Conservation (phyloP, 2,888 invertebrate species). For the Seira sanloemensis region DNA sequence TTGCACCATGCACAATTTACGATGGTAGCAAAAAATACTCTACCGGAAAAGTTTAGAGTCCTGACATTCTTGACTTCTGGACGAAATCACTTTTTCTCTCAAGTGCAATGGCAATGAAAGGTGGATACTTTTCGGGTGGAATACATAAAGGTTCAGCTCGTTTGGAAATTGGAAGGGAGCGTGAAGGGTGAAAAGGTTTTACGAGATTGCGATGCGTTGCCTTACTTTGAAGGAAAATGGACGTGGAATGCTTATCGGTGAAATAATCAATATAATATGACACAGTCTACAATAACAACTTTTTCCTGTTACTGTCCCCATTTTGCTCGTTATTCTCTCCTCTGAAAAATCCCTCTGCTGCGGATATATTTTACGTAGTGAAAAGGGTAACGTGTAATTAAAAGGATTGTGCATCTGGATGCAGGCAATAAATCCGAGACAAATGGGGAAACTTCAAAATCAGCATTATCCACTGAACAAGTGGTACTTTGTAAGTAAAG, state of each 20-base stretch:
- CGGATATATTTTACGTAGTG: not conserved
- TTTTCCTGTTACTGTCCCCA: too few species aligned
- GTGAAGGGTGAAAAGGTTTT: not conserved
- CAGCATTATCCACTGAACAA: not conserved
- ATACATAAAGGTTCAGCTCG: too few species aligned
- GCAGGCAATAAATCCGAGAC: conserved; percentile 39
- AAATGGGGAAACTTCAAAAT: conserved; percentile 19
- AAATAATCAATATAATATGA: not conserved
- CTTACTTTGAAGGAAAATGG: not conserved
- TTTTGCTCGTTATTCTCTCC: not conserved
- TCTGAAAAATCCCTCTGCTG: not conserved
- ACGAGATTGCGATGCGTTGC: not conserved
- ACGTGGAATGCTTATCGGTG: too few species aligned
- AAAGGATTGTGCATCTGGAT: conserved; percentile 42
- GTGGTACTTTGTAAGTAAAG: too few species aligned
- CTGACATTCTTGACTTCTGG: not conserved
- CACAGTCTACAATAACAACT: too few species aligned
- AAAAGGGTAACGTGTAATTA: conserved; percentile 3
- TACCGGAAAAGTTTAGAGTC: not conserved
- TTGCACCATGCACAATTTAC: not conserved
- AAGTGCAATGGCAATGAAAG: not conserved
- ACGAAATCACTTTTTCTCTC: not conserved
- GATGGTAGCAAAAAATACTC: not conserved
- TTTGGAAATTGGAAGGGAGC: too few species aligned
- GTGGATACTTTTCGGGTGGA: too few species aligned